These are phyloP conservation scores for Leptinotarsa haldemani DNA, from an alignment of 2,888 invertebrate species.

Conservation along the genomic window DNA sequence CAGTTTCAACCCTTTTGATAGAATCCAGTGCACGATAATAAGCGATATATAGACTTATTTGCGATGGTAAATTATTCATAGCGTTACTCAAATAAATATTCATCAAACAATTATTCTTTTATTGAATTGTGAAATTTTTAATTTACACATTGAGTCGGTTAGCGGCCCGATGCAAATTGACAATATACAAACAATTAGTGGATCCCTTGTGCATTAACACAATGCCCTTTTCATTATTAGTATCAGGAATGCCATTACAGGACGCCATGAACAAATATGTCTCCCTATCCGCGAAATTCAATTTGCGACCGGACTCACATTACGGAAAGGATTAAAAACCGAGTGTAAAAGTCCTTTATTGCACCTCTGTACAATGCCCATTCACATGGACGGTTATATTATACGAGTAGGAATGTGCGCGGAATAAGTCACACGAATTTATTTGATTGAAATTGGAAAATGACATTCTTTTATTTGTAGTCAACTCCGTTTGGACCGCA, in stretches of 20 bases:
- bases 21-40: slow-evolving; percentile 34
- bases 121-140: slow-evolving; percentile 54
- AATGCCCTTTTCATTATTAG: slow-evolving; percentile 65
- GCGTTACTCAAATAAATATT: slow-evolving; percentile 46
- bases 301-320: slow-evolving; percentile 60
- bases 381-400: slow-evolving; percentile 50
- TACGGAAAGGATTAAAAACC: slow-evolving; percentile 59
- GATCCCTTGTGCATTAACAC: slow-evolving; percentile 63
- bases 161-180: slow-evolving; percentile 62
- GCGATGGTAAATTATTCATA: slow-evolving; percentile 45
- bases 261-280: slow-evolving; percentile 61
- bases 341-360: slow-evolving; percentile 57
- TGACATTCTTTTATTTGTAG: background rate
- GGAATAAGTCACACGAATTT: slow-evolving; percentile 51
- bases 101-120: slow-evolving; percentile 50
- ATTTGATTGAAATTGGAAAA: slow-evolving; percentile 41
- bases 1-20: slow-evolving; percentile 47
- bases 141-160: slow-evolving; percentile 48
- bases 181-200: slow-evolving; percentile 66
- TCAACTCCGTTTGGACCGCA: background rate
- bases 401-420: slow-evolving; percentile 50
- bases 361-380: slow-evolving; percentile 55
- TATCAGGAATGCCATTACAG: slow-evolving; percentile 64
- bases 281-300: slow-evolving; percentile 61
- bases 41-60: slow-evolving; percentile 30